Base-by-base conservation (phyloP, 2,888 invertebrate genomes). In the Apantesis nais region DNA sequence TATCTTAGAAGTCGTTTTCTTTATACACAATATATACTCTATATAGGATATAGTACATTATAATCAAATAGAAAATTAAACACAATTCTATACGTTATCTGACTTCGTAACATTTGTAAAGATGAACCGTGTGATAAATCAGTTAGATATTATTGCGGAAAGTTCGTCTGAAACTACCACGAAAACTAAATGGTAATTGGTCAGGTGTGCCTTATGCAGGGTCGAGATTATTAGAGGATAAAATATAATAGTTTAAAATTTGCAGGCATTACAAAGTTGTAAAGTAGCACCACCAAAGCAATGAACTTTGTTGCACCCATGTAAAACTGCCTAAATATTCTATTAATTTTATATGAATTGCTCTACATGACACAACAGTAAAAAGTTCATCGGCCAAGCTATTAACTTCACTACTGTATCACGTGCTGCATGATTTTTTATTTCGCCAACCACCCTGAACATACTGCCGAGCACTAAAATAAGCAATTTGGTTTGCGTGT, bases 351-450 rank as follows among this genome's bases (percentile, higher is more conserved):
- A 37, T n/a, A 37, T 52, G 52, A n/a, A 66, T 55, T 44, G 62
- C 16, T 58, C 12, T 16, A 22, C 29, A 63, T 44, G 41, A 41
- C 25, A 22, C 7, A 39, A 66, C 14, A 39, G 29, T 44, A 61
- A 60, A 67, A 61, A 61, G 66, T 71, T 62, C 68, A 70, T 70
- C 48, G 44, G 39, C 19, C 61, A 61, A 68, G 67, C 67, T 73
- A 67, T 65, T 67, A 72, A 48, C 62, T 64, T 66, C 39, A 68
- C 68, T 65, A 41, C 65, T 68, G 66, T 68, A 67, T 64, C 22
- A 48, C 67, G 68, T 60, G 60, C 58, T 68, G 62, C 62, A 68
- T 65, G 62, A 29, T 55, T 64, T 65, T 67, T 72, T 72, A n/a
- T n/a, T n/a, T n/a, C n/a, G n/a, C n/a, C n/a, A n/a, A n/a, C n/a